Base-by-base conservation (phyloP, 2,888 invertebrate species). In the Anodontia alba region DNA sequence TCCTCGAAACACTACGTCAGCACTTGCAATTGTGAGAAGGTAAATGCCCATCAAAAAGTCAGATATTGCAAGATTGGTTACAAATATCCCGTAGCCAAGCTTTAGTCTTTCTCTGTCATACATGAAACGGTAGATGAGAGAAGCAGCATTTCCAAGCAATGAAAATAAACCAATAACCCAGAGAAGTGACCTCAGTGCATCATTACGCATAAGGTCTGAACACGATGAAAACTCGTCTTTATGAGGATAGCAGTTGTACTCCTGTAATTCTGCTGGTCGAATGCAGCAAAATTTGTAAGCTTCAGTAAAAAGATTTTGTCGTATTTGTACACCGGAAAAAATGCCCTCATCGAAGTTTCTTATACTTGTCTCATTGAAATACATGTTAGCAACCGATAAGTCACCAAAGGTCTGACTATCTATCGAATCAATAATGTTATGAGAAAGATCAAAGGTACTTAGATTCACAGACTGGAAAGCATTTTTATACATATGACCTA, bases 141-240 rank as follows among this genome's bases (percentile, higher is more conserved):
- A 87, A 3, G 72, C 66, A 10, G 43, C 20, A 68, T 88, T 88
- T 17, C 88, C 88, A 26, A 81, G 20, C 33, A 88, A 69, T 1
- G 87, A 75, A 62, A 76, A 51, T 23, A 76, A 12, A 29, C 86
- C 86, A 26, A 88, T 78, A 15, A 87, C 67, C 88, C 87, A 88
- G 15, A 88, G 51, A 33, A 80, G 76, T 23, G 72, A 36, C 20
- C 85, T 68, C 1, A 88, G 66, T 12, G 77, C 57, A 2, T 76
- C 73, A 23, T 84, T 80, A 26, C 81, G 70, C 73, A 90, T 78
- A 23, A 90, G 68, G 42, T 90, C 86, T 15, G 78, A 76, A 77
- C 90, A 90, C 2, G 88, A 88, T n/a, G 89, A 87, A 62, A 89
- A 84, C 38, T 69, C 77, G 54, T 84, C 78, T 20, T 86, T 84